Base-by-base conservation (phyloP, 2,888 invertebrate genomes). In the Athripsodes cinereus region DNA sequence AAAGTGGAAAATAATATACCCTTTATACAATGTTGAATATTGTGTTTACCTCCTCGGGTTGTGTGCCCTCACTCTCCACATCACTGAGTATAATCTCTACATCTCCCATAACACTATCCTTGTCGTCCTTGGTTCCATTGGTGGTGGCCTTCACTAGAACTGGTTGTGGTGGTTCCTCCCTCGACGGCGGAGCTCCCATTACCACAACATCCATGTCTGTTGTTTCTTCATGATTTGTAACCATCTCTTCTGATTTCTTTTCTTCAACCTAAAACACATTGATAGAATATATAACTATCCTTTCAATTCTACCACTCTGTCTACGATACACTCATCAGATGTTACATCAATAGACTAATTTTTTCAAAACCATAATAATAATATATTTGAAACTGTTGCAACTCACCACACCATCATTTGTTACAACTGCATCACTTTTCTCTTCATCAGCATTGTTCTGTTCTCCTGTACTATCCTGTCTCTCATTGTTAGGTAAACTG, bases 11-110 rank as follows among this genome's bases (percentile, higher is more conserved):
- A 11, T 31, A 31, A 11, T 31, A 8, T 31, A 31, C 11, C 31
- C 11, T 11, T 31, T 6, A 11, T 11, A 31, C 6, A 31, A 31
- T 31, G 31, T 31, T 31, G 6, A 16, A 11, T 46, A 46, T n/a
- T n/a, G n/a, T n/a, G 46, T 68, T 69, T 66, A 86, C 86, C 80
- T 92, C 92, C 68, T 92, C 92, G 0, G 89, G 90, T 65, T 90
- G 90, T 0, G 90, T 91, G 0, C 90, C 90, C 67, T 93, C 91
- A 68, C 92, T 93, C 70, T 94, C 94, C 68, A 90, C 84, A 67
- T 90, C 92, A 62, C 90, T 90, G 68, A 89, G 79, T 50, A 86
- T 85, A 58, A 86, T 85, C 55, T 87, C 88, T 55, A 82, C 82
- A 50, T 84, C 84, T 0, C 86, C 87, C 66, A 84, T 79, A 1